Percentiles rank a stretch among this genome's conserved stretches.
Evolutionary conservation across 2,888 invertebrate genomes (phyloP).

Genomic region (Andrena chrysosceles): DNA sequence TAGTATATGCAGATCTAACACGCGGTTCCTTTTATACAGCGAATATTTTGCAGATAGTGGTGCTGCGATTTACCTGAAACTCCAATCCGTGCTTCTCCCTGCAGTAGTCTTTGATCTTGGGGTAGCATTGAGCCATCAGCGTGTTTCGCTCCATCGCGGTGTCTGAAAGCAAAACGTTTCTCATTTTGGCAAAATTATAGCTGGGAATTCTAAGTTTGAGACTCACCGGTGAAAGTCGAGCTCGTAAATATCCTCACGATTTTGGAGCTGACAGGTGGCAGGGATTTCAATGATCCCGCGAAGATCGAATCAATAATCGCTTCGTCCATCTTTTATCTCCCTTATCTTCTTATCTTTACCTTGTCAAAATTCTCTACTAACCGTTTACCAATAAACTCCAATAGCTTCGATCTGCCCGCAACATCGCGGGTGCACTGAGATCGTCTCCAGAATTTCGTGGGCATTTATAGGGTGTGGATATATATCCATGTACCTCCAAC

Average conservation of each 20-base stretch:
- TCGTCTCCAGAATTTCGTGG: constrained; percentile 29
- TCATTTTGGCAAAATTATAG: background rate
- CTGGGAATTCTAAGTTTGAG: constrained; percentile 1
- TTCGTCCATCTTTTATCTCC: constrained; percentile 91
- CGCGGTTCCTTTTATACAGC: background rate
- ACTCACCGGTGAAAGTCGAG: constrained; percentile 97
- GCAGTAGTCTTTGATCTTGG: constrained; percentile 98
- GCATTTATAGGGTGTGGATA: constrained; percentile 52
- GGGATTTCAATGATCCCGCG: constrained; percentile 93
- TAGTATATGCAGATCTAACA: background rate
- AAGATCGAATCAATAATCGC: constrained; percentile 96
- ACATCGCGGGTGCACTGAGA: constrained; percentile 50
- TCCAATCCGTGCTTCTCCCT: constrained; percentile 98
- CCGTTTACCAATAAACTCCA: background rate
- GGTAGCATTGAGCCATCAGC: constrained; percentile 99
- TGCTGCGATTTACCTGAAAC: constrained; percentile 91
- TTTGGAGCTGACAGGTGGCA: constrained; percentile 98
- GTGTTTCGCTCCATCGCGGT: constrained; percentile 99
- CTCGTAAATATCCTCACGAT: constrained; percentile 99
- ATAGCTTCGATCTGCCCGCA: constrained; percentile 32
- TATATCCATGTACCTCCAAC: constrained; percentile 38
- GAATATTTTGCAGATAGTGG: background rate
- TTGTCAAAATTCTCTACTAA: background rate
- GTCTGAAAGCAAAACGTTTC: constrained; percentile 87
- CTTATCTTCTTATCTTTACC: background rate